Evolutionary conservation across 92 coral and sea anemone species (phyloP), one percentile per base, ranked within the genome.

Genomic region (Muricea muricata): DNA sequence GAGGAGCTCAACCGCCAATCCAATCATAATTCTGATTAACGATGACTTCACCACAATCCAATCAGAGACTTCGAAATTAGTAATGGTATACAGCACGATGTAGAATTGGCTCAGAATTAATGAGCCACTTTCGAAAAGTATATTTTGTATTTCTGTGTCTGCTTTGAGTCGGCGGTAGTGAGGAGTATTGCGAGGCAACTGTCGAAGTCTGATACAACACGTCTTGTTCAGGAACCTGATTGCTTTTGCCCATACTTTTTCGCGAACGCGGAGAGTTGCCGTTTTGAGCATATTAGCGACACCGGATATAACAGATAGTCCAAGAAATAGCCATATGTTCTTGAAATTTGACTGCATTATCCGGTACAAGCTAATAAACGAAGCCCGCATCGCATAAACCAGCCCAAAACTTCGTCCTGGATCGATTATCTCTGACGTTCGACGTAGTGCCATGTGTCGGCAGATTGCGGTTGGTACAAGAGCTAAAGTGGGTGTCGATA

Each of bases 101-200:
- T 34, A 34, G 2, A 9, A 35, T 34, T 68, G 75, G 29, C 75
- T 68, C 4, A 68, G 47, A 1, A 68, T 37, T 32, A 29, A 8
- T n/a, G 75, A 7, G 25, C 85, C 88, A 3, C 88, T 68, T 50
- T 94, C 96, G 20, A 87, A 84, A 9, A 94, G 82, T 57, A 94
- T 81, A 13, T 90, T 76, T 79, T 92, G 96, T 34, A 94, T 84
- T 65, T 90, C 91, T 4, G 90, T 48, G 56, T 92, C 98, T 13
- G 98, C 98, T 1, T 87, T 89, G 12, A 94, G 87, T 42, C 98
- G 88, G 73, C 91, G 69, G 83, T 93, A 88, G 33, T 92, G 81
- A 7, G 96, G 98, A 67, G 84, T 82, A 7, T 67, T 60, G 9
- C 50, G 58, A 39, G 73, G 90, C 13, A 84, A 46, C 28, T 45